Evolutionary conservation across 53 echinoderm and acorn worm species (phyloP).

Genomic region (Pentamera pediparva): DNA sequence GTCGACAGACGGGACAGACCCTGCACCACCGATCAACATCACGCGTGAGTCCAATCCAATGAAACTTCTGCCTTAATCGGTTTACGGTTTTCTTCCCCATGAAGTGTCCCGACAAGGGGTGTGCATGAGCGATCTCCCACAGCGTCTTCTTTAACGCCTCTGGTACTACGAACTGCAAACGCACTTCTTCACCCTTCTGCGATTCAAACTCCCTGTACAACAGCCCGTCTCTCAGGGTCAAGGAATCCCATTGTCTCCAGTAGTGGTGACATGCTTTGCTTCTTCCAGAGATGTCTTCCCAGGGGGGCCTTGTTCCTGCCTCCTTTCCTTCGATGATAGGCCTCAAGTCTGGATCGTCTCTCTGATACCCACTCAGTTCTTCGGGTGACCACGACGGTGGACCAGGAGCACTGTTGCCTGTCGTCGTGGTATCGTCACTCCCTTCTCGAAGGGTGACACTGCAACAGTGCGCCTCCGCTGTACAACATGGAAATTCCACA

Average conservation of each 20-base stretch:
- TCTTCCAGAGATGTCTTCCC: background rate
- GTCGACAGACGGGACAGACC: background rate
- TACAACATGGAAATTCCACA: too few relatives aligned
- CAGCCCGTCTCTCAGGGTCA: background rate
- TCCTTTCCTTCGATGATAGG: background rate
- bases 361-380: background rate
- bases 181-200: background rate
- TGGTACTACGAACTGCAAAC: conserved; percentile 14
- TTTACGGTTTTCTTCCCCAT: background rate
- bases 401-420: too few relatives aligned
- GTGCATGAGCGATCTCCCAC: background rate
- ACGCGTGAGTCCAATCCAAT: background rate
- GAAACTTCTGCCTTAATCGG: background rate
- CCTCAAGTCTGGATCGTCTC: background rate
- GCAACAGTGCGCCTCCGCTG: too few relatives aligned
- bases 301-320: background rate
- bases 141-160: background rate
- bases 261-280: background rate
- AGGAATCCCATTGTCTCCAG: conserved; percentile 2
- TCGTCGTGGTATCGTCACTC: too few relatives aligned
- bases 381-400: background rate
- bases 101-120: background rate
- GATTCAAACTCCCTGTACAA: background rate
- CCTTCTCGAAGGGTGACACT: background rate
- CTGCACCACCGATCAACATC: conserved; percentile 9